Evolutionary conservation across 2,888 invertebrate genomes (phyloP), one percentile per base, ranked within the genome.

Genomic region (Stenchaetothrips biformis): DNA sequence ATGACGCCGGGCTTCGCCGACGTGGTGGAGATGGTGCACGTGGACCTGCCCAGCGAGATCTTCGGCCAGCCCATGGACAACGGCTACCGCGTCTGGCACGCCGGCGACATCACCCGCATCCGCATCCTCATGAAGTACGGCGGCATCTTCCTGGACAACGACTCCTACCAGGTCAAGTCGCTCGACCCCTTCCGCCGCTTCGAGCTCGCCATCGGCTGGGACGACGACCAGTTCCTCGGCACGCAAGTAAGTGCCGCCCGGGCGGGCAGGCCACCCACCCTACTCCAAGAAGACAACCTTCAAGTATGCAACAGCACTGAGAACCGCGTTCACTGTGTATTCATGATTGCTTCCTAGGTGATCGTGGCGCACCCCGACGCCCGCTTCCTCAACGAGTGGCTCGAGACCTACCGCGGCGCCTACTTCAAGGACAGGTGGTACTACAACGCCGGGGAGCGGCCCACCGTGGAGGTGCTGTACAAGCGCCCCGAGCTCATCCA

Each of bases 361-460:
- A 78, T 86, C 11, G 81, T 86, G 9, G 85, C 84, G 6, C 85
- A 86, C 79, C 83, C 83, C 80, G 83, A 86, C 80, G 84, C 86
- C 3, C 82, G 86, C 49, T 85, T 86, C 81, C 82, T 85, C 21
- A 82, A 82, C 59, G 79, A 83, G 7, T 86, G 85, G 85, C 82
- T 84, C 37, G 83, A 85, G 16, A 84, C 84, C 8, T 86, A 86
- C 81, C 67, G 67, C 67, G 67, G 67, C 67, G 67, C 67, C 67
- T 74, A 87, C 82, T 83, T 83, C 67, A 85, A 86, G n/a, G 79
- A 83, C 74, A 82, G 83, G 53, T 86, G 86, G 86, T 87, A 87
- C 82, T 87, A 86, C 82, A 87, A 87, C 83, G 87, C 87, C 13
- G 87, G 87, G 7, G 85, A 87, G 79, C 83, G 85, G 48, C 87